Evolutionary conservation across 2,797 vertebrate species (phyloP), one percentile per base, ranked within the genome.

Genomic region (Sebastolobus altivelis): DNA sequence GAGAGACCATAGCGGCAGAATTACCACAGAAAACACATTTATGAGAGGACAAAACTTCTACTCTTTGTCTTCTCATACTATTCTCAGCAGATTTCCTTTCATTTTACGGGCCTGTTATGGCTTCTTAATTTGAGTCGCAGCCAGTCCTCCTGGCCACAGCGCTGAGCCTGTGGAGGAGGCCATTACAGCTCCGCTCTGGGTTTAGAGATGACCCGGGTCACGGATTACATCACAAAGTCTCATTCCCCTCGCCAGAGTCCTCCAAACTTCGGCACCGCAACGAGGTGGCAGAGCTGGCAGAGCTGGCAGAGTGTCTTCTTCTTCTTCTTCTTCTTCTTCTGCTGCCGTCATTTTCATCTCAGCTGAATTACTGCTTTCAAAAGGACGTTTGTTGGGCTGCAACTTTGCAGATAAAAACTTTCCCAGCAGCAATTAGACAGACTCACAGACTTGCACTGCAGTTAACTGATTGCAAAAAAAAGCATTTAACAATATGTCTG

Each of bases 191-290:
- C 83, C 18, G 72, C 79, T 78, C 72, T 14, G 77, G 75, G 61
- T 86, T 87, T 69, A 58, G 73, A 87, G 77, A 83, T 83, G 84
- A 87, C 84, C 79, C 16, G 13, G 86, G 90, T 90, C 84, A 76
- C 46, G 69, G 82, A 91, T 91, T 89, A 92, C 92, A 87, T 86
- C 86, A 90, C 56, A 82, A 59, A 80, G 77, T 78, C 77, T 58
- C 35, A 43, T 61, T 75, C 25, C 38, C 27, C 33, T 27, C 25
- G 37, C 66, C 66, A 54, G 33, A 86, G 35, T 49, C 77, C 61
- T 83, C 78, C 56, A 77, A 82, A 76, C 55, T 54, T 72, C 27
- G 38, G 80, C 65, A 69, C 61, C 20, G 38, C 83, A 84, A 66
- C 1, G 67, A 89, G 69, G 71, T 85, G 80, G 81, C 63, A 31